Evolutionary conservation across 1,140 invertebrate species (phyloP), one percentile per base, ranked within the genome.

Genomic region (Hermetia illucens): DNA sequence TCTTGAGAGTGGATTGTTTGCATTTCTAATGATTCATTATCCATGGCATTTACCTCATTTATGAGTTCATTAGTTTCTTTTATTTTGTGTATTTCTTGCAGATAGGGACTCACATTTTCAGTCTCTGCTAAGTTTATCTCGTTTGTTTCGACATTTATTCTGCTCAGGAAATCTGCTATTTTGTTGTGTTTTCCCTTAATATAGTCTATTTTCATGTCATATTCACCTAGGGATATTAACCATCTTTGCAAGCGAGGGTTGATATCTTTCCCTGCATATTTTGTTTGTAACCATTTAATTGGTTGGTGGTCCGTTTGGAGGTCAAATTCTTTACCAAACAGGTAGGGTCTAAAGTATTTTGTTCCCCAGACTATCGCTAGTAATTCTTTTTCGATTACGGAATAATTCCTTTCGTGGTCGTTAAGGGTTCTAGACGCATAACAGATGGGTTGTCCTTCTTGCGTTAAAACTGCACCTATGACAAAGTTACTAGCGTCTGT

Each of bases 111-210:
- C n/a, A n/a, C n/a, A n/a, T n/a, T n/a, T 36, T 31, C 24, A 17
- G 39, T 13, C 16, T 44, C 44, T 34, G 13, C 20, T 40, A 21
- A 9, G 33, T 10, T 27, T 40, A 16, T 33, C 16, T 33, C 31
- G 15, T 33, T 33, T 33, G 8, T 16, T 16, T 9, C 9, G 16
- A 8, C 16, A 12, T 33, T 33, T 16, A 16, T 33, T 21, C 44
- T 42, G 19, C 41, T 45, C 15, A 43, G 32, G 5, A 20, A 35
- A 29, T 40, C 21, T 34, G 25, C 37, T 12, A 42, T 35, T 21
- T 16, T 36, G 20, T 40, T 45, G 10, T 42, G 25, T 34, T 32
- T 38, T 16, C 44, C 42, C 41, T 44, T 44, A 29, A 44, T 41
- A 30, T 38, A 40, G 4, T 3, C 27, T 35, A 46, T 24, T n/a